Conservation (phyloP, 2,888 invertebrate genomes). For the Amblyjoppa fuscipennis region DNA sequence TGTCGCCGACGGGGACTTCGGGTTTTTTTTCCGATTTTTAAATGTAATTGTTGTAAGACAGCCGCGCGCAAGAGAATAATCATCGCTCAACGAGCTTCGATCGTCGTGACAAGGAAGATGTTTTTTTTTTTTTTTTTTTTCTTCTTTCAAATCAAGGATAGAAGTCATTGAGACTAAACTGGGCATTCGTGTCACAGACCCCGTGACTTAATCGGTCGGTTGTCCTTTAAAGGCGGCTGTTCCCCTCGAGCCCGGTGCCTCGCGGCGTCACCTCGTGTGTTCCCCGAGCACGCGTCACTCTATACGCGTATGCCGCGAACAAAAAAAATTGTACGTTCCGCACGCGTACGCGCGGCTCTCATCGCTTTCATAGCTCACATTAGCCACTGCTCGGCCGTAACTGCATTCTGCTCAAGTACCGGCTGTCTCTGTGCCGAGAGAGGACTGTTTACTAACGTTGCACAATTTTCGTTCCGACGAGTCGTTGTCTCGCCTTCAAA, state of each 20-base stretch:
- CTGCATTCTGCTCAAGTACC: conserved; percentile 42
- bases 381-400: conserved; percentile 43
- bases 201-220: conserved; percentile 49
- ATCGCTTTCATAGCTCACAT: conserved; percentile 36
- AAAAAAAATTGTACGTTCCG: conserved; percentile 63
- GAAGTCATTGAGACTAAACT: conserved; percentile 49
- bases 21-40: too few species aligned
- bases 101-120: background rate
- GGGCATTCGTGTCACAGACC: conserved; percentile 63
- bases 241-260: conserved; percentile 34
- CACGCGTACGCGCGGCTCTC: conserved; percentile 44
- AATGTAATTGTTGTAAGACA: too few species aligned
- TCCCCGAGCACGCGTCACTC: conserved; percentile 10
- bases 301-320: conserved; percentile 15
- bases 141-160: conserved; percentile 40
- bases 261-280: conserved; percentile 23
- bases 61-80: too few species aligned
- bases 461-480: conserved; percentile 46
- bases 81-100: background rate
- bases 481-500: background rate
- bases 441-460: conserved; percentile 18
- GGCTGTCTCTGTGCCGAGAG: conserved; percentile 1
- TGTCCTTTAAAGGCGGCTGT: conserved; percentile 62
- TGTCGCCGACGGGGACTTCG: too few species aligned
- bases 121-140: conserved; percentile 1